Conservation (phyloP, 1,140 invertebrate genomes). For the Epicauta chinensis region DNA sequence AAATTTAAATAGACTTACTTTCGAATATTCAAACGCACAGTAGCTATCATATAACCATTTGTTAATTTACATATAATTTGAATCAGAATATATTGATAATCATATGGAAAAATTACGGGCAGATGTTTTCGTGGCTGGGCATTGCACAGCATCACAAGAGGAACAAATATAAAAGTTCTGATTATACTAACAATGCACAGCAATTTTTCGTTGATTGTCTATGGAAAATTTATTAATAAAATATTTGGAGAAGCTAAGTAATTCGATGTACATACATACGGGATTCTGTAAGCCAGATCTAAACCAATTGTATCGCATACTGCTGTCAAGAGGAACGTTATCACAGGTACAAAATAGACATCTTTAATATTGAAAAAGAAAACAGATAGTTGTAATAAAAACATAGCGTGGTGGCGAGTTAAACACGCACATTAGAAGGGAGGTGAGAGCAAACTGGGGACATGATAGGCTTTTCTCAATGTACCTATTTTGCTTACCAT, state of each 20-base stretch:
- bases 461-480: too few relatives aligned
- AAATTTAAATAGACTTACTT: conserved; percentile 4
- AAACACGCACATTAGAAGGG: too few relatives aligned
- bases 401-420: too few relatives aligned
- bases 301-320: neutral
- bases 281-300: neutral
- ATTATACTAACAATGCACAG: neutral
- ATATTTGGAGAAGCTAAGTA: too few relatives aligned
- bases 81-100: conserved; percentile 7
- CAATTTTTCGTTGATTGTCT: too few relatives aligned
- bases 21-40: neutral
- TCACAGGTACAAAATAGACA: conserved; percentile 8
- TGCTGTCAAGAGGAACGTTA: neutral
- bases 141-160: conserved; percentile 6
- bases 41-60: conserved; percentile 1
- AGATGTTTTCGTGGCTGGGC: neutral
- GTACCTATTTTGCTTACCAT: too few relatives aligned
- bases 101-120: conserved; percentile 3
- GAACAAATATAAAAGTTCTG: neutral
- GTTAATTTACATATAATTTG: neutral
- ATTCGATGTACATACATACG: too few relatives aligned
- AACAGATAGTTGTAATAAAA: too few relatives aligned
- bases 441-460: too few relatives aligned
- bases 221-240: too few relatives aligned
- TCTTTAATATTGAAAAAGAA: neutral